phyloP scores from a whole-genome alignment of 2,888 invertebrate species.

The Caenorhabditis angaria region DNA sequence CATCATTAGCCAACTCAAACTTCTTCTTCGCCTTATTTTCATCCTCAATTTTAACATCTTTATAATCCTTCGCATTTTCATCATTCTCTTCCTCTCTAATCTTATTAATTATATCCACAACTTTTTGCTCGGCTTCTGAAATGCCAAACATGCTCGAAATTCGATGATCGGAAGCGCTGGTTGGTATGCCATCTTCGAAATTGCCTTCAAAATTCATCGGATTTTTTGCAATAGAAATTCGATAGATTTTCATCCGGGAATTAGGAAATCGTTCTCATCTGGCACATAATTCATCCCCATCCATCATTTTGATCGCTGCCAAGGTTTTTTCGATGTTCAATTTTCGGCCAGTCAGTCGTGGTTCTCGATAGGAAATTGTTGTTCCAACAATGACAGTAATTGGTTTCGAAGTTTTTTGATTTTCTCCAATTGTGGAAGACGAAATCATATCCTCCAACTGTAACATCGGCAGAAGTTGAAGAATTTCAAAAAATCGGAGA shows the following conservation, averaged over 20 bases:
- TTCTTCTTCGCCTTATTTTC: too few species aligned
- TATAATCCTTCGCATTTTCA: conserved; percentile 48
- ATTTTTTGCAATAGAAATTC: conserved; percentile 40
- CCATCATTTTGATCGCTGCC: conserved; percentile 22
- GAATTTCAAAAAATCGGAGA: too few species aligned
- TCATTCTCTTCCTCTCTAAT: conserved; percentile 43
- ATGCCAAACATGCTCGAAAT: conserved; percentile 53
- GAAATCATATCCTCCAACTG: too few species aligned
- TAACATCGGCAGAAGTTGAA: too few species aligned
- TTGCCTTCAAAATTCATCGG: conserved; percentile 46
- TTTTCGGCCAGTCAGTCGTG: conserved; percentile 52
- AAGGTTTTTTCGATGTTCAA: conserved; percentile 55
- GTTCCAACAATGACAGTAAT: too few species aligned
- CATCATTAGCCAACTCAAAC: not conserved
- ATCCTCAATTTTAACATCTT: conserved; percentile 14
- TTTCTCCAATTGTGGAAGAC: too few species aligned
- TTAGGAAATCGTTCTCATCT: conserved; percentile 49
- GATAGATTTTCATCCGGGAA: conserved; percentile 46
- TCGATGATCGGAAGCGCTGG: conserved; percentile 53
- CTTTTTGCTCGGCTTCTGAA: conserved; percentile 50
- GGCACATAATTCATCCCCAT: conserved; percentile 51
- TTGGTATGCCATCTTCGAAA: conserved; percentile 39
- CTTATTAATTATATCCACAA: conserved; percentile 52
- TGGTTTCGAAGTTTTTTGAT: too few species aligned
- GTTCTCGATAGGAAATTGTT: too few species aligned